Evolutionary conservation across 2,113 vertebrate genomes (phyloP).

Genomic region (Tringa solitaria): DNA sequence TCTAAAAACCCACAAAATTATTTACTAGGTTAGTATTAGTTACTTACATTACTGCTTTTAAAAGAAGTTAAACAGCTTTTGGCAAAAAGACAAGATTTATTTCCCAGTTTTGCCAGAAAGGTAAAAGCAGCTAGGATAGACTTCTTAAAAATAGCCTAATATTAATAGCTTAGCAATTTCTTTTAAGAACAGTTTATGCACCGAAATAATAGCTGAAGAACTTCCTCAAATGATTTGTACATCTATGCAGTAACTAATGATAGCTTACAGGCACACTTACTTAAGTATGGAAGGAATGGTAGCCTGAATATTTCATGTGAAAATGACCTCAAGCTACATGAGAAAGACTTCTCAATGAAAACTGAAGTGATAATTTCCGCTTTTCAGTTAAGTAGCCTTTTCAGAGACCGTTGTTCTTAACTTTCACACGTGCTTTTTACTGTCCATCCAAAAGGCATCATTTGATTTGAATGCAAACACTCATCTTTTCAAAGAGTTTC

Average conservation of each 20-base stretch:
- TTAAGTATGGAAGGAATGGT: not conserved
- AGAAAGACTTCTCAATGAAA: not conserved
- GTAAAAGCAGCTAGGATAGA: not conserved
- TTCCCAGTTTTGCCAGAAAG: not conserved
- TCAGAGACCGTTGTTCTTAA: not conserved
- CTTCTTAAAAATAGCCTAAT: not conserved
- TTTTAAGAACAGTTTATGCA: not conserved
- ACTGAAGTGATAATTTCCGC: not conserved
- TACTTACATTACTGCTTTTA: not conserved
- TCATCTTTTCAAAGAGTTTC: not conserved
- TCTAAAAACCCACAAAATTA: not conserved
- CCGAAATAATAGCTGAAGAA: not conserved
- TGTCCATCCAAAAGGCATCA: not conserved
- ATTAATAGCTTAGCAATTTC: not conserved
- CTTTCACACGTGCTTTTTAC: not conserved
- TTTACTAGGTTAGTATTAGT: not conserved
- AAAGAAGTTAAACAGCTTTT: not conserved
- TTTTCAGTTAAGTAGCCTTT: not conserved
- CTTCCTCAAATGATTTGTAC: not conserved
- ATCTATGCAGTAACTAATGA: not conserved
- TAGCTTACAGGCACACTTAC: slow-evolving; percentile 2
- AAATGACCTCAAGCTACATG: not conserved
- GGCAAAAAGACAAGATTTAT: not conserved
- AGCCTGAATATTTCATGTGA: not conserved
- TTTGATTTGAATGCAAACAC: not conserved